These are phyloP conservation scores for Psix sp. DNA, from an alignment of 1,140 invertebrate species.

Conservation along the genomic window DNA sequence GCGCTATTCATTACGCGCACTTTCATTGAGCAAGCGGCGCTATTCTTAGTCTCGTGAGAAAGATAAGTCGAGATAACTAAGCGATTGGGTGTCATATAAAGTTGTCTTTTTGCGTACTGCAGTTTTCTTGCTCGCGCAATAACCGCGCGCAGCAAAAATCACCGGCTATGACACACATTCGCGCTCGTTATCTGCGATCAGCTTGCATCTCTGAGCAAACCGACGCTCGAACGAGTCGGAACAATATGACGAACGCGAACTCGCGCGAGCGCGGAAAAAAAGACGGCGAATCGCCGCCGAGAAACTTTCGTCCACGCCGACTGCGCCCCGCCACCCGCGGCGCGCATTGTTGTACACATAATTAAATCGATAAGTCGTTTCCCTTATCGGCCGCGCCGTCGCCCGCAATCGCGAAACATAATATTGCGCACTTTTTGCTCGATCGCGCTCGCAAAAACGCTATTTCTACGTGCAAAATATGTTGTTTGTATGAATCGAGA, in stretches of 20 bases:
- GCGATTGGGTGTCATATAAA: conserved; percentile 43
- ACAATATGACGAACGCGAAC: background rate
- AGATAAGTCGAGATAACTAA: conserved; percentile 42
- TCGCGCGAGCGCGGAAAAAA: too few species aligned
- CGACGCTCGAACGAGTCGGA: background rate
- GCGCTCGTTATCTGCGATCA: conserved; percentile 2
- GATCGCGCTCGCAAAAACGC: background rate
- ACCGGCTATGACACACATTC: background rate
- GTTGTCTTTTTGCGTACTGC: conserved; percentile 28
- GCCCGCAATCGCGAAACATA: conserved; percentile 5
- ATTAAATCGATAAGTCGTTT: conserved; percentile 44
- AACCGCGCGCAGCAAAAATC: too few species aligned
- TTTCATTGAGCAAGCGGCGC: conserved; percentile 46
- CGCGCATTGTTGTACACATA: conserved; percentile 22
- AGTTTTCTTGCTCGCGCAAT: too few species aligned
- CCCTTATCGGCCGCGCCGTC: conserved; percentile 15
- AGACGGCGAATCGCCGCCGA: conserved; percentile 2
- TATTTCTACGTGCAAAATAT: too few species aligned
- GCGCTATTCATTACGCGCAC: conserved; percentile 37
- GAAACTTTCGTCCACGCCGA: conserved; percentile 21
- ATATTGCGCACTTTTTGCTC: conserved; percentile 11
- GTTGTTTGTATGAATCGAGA: too few species aligned
- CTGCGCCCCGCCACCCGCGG: background rate
- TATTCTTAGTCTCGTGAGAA: conserved; percentile 52
- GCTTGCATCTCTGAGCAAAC: conserved; percentile 1